These are phyloP conservation scores for Listronotus bonariensis DNA, from an alignment of 1,140 invertebrate species.

Conservation along the genomic window DNA sequence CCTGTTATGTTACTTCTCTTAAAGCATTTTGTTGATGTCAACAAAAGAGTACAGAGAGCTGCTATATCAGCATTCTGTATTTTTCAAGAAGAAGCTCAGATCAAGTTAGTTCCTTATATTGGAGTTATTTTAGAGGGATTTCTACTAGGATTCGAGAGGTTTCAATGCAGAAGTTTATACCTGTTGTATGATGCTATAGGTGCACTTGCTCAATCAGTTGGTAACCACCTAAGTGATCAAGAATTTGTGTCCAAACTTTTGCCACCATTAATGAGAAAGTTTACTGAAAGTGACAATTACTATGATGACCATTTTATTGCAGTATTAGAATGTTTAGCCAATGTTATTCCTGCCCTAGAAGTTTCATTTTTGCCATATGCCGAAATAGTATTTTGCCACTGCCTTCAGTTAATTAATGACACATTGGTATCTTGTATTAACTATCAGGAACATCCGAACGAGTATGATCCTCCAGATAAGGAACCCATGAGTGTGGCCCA, in stretches of 20 bases:
- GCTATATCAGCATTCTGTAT: conserved; percentile 99
- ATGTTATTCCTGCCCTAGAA: conserved; percentile 94
- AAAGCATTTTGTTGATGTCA: conserved; percentile 93
- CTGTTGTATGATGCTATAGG: conserved; percentile 99
- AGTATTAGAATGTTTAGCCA: conserved; percentile 94
- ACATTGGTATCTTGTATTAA: conserved; percentile 78
- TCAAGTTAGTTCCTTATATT: conserved; percentile 95
- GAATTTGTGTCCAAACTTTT: conserved; percentile 95
- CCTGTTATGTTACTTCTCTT: conserved; percentile 95
- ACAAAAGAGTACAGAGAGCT: conserved; percentile 98
- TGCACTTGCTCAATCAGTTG: conserved; percentile 95
- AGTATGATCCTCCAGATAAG: conserved; percentile 92
- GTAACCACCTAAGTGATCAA: conserved; percentile 93
- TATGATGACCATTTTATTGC: conserved; percentile 96
- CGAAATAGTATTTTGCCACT: conserved; percentile 94
- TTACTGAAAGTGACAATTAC: conserved; percentile 90
- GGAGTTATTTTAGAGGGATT: conserved; percentile 95
- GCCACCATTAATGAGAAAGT: conserved; percentile 98
- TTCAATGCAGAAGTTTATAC: conserved; percentile 95
- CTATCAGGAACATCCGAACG: conserved; percentile 83
- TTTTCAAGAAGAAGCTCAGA: conserved; percentile 97
- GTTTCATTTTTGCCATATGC: conserved; percentile 96
- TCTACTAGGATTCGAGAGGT: conserved; percentile 93
- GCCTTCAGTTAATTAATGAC: conserved; percentile 94
- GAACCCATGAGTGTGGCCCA: conserved; percentile 99